Percentiles rank a stretch among this genome's conserved stretches.
Evolutionary conservation across 1,140 invertebrate species (phyloP).

Genomic region (Drosophila sucinea): DNA sequence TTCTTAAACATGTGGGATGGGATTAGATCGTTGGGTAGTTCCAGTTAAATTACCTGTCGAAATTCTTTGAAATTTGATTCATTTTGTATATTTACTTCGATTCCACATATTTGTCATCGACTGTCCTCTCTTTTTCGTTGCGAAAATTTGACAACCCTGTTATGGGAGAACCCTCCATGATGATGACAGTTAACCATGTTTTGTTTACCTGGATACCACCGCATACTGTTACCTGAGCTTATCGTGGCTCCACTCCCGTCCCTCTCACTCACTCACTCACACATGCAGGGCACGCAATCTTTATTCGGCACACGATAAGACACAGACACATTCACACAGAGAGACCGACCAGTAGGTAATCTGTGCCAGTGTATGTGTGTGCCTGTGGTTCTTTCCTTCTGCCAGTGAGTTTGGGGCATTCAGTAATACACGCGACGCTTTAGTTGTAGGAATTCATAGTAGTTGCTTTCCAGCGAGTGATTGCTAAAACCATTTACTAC

Average conservation of each 20-base stretch:
- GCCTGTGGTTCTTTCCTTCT: conserved; percentile 29
- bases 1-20: no score
- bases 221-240: conserved; percentile 65
- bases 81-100: neutral
- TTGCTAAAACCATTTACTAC: no score
- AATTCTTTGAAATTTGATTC: neutral
- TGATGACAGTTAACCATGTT: conserved; percentile 17
- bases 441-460: conserved; percentile 25
- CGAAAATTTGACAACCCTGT: neutral
- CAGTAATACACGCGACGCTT: conserved; percentile 44
- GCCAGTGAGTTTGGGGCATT: conserved; percentile 19
- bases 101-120: neutral
- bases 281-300: neutral
- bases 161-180: conserved; percentile 28
- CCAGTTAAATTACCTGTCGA: neutral
- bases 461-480: no score
- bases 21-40: neutral
- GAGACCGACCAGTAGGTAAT: neutral
- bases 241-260: conserved; percentile 37
- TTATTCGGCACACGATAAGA: conserved; percentile 31
- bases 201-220: conserved; percentile 61
- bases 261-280: conserved; percentile 20
- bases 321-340: conserved; percentile 4
- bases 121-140: no score
- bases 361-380: conserved; percentile 27